Base-by-base conservation (phyloP, 2,888 invertebrate species). In the Xestia xanthographa region DNA sequence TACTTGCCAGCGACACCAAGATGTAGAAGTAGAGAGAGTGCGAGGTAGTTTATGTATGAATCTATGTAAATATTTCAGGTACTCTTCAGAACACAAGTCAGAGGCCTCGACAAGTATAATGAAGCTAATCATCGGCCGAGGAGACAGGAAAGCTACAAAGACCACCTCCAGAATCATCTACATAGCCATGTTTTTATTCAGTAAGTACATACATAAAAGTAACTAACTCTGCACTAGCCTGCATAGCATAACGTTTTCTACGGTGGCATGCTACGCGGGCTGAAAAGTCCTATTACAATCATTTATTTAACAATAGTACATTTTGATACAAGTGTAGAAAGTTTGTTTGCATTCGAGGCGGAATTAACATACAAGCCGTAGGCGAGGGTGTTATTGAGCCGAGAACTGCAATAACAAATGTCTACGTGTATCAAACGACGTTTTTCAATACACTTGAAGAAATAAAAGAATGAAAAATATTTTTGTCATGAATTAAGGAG, bases 101-200 rank as follows among this genome's bases (percentile, higher is more conserved):
- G 86, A 86, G 53, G 62, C 77, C 48, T 84, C 88, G 1, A 70
- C 87, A 1, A 88, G 88, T n/a, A 87, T 89, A 53, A 66, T 92
- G 58, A 90, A 89, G 72, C 93, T 93, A 75, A 78, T 94, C 8
- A 85, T 94, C 22, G 93, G 94, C 2, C 83, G 90, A 29, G 94
- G 94, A 0, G 83, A 86, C 4, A 89, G 88, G 22, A 79, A 85
- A 0, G 91, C 94, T 0, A 90, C 93, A 0, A 85, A 71, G 5
- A 83, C 87, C 0, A 91, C 94, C 0, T 90, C 92, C 0, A 88
- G 81, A 17, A 87, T 95, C 34, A 89, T 92, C n/a, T 85, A 91
- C n/a, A 72, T 90, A 0, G 77, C 90, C 2, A 87, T 95, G 5
- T 5, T 90, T 3, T 34, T 94, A 22, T 95, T 92, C 58, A 85